These are phyloP conservation scores for Spisula subtruncata DNA, from an alignment of 2,888 invertebrate genomes.

Conservation along the genomic window DNA sequence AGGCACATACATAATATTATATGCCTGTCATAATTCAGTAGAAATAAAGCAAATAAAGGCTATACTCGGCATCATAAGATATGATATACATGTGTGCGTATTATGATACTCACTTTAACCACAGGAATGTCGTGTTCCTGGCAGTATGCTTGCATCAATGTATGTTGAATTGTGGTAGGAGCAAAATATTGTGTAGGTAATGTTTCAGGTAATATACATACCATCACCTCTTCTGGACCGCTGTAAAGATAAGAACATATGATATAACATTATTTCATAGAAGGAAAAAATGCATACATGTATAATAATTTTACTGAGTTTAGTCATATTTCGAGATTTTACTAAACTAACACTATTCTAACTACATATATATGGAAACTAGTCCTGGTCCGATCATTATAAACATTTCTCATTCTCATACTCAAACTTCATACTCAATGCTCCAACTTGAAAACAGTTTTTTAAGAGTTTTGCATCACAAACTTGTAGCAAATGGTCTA, in stretches of 20 bases:
- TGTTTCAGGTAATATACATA: constrained; percentile 54
- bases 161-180: constrained; percentile 54
- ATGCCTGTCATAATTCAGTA: no score
- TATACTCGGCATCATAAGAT: not conserved
- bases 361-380: no score
- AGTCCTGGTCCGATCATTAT: no score
- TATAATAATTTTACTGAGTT: no score
- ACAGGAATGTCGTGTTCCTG: constrained; percentile 47
- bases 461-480: no score
- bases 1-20: no score
- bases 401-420: no score
- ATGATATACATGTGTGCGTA: not conserved
- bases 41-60: not conserved
- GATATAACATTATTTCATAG: not conserved
- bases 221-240: constrained; percentile 52
- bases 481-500: no score
- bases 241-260: constrained; percentile 85
- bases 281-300: not conserved
- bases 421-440: no score
- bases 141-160: constrained; percentile 58
- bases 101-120: constrained; percentile 48
- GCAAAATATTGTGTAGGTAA: not conserved
- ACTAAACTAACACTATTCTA: no score
- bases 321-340: no score
- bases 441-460: no score